Percentiles rank a stretch among this genome's conserved stretches.
Evolutionary conservation across 2,888 invertebrate genomes (phyloP).

Genomic region (Leptopilina drosophilae): DNA sequence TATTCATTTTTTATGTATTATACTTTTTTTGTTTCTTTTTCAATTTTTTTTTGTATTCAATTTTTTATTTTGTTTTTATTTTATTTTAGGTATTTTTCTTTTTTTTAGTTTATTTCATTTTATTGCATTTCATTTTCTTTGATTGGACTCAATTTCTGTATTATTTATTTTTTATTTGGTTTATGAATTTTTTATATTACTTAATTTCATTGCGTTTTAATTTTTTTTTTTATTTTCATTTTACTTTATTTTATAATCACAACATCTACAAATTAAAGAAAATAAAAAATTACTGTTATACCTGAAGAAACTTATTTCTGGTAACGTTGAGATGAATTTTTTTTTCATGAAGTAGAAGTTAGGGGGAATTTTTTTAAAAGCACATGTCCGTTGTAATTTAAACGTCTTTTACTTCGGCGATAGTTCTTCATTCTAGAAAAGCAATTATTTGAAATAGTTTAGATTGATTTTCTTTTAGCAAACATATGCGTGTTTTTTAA

Average conservation of each 20-base stretch:
- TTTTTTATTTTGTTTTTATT: no score
- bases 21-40: no score
- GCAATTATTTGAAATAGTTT: background rate
- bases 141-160: no score
- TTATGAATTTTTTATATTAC: no score
- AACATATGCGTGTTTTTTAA: background rate
- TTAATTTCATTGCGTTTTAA: no score
- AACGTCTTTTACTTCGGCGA: constrained; percentile 14
- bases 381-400: background rate
- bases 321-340: background rate
- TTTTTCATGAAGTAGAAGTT: constrained; percentile 7
- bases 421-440: background rate
- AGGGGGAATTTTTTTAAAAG: background rate
- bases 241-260: background rate
- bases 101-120: background rate
- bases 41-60: no score
- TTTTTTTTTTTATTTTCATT: no score
- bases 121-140: background rate
- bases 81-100: no score
- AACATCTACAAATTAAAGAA: background rate
- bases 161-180: no score
- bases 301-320: constrained; percentile 1
- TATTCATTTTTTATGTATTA: no score
- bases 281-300: background rate
- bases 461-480: background rate